Base-by-base conservation (phyloP, 2,888 invertebrate species). In the Xanthorhoe designata region DNA sequence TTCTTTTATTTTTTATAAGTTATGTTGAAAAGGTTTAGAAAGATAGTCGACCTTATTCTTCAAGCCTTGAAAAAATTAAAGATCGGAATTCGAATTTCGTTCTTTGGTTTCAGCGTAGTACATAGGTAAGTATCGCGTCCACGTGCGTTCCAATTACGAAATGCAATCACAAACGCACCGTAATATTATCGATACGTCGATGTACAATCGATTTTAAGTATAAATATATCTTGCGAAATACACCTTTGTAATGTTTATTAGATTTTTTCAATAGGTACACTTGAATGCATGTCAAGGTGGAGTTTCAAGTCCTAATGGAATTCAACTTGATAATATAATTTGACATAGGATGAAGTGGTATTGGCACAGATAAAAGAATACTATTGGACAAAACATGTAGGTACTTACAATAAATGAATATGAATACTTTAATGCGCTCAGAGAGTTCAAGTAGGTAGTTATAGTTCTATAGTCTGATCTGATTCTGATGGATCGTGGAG, bases 231-330 rank as follows among this genome's bases (percentile, higher is more conserved):
- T 90, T 90, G 78, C 82, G 85, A 87, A 88, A 90, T 80, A 71
- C 69, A 72, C 74, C 75, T 77, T 73, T 79, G 71, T 78, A 79
- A 58, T 45, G 29, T 32, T 58, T 54, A 62, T 75, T 79, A 75
- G 75, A 79, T 79, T 78, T 78, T 79, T 77, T 67, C 68, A 84
- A 79, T 77, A n/a, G n/a, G n/a, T n/a, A 60, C 32, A 32, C 66
- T 62, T 64, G 66, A 82, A 87, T 85, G 76, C 82, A 81, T 90
- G 90, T 89, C 90, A 90, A 90, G 90, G 90, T 61, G 60, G 56
- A 62, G 69, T 62, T 61, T 71, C 69, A 47, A 59, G 59, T 54
- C 19, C 29, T 52, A 29, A 55, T 64, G 5, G 52, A 58, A 54
- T 24, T 50, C 38, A 2, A 35, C 35, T 51, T 56, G 50, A 54